Percentiles rank a stretch among this genome's conserved stretches.
These are phyloP conservation scores for Meles meles DNA, from an alignment of 2,113 vertebrate species.

Conservation along the genomic window DNA sequence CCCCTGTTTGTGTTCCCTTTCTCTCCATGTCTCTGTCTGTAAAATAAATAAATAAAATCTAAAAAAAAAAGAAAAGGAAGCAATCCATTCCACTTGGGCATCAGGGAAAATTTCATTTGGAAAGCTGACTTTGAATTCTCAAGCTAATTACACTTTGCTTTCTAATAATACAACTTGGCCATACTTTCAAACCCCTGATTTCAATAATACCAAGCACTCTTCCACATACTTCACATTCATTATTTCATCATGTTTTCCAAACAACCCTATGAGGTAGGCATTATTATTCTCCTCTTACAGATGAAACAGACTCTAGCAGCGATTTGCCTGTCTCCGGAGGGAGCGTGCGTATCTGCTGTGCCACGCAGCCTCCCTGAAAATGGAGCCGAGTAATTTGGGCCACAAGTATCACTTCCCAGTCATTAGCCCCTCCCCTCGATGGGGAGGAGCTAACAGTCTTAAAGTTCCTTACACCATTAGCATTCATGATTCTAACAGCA, in stretches of 20 bases:
- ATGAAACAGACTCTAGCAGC: neutral
- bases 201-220: neutral
- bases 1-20: no score
- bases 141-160: neutral
- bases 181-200: neutral
- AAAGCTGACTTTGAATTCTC: neutral
- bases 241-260: neutral
- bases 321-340: neutral
- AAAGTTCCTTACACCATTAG: neutral
- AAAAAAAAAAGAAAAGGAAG: slow-evolving; percentile 5
- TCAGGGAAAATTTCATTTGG: neutral
- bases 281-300: neutral
- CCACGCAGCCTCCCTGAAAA: neutral
- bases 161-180: slow-evolving; percentile 5
- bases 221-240: neutral
- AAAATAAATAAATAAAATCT: no score
- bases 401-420: neutral
- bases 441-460: neutral
- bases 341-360: fast-evolving
- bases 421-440: neutral
- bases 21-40: no score
- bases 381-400: neutral
- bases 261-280: neutral
- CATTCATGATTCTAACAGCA: neutral
- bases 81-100: neutral